Base-by-base conservation (phyloP, 2,797 vertebrate species). In the Pygocentrus nattereri region DNA sequence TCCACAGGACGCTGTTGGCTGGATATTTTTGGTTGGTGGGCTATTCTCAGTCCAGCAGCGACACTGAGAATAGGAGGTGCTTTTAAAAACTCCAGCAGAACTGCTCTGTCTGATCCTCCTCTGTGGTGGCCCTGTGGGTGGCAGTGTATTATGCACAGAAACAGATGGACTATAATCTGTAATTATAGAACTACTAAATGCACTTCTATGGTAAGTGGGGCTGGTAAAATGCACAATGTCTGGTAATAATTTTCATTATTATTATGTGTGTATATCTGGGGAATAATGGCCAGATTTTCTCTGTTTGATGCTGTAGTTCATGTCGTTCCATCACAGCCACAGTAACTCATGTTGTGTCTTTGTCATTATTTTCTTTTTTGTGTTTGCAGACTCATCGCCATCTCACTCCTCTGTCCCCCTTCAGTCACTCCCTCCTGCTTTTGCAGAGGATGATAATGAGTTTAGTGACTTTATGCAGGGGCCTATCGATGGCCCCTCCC, bases 401-500 rank as follows among this genome's bases (percentile, higher is more conserved):
- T 96, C 96, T 93, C 97, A 96, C 95, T 90, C 93, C 89, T 91
- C 97, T 94, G 95, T 96, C 88, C 93, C 94, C 95, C 94, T 93
- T 95, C 93, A 88, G 94, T 94, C 94, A 93, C 88, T 94, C 92
- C 95, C 94, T 90, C 91, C 95, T 90, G 90, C 95, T 94, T 94
- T 97, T 91, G 93, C 94, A 15, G 94, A 95, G 86, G 96, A 95
- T 81, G 93, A 95, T 91, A 97, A 97, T 56, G 97, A 97, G 87
- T 98, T 99, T 97, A 98, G 96, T 96, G 98, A 98, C 94, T 99
- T 99, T 97, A 95, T 99, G 90, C 97, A 98, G 91, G 97, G 97
- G 82, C 95, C 97, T 19, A 83, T 95, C 92, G 95, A 96, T 79
- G 85, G 82, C 87, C 76, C 86, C 19, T 85, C 90, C 85, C 93